A percentile compares a stretch with the other conserved stretches of the same genome.
Evolutionary conservation across 2,113 vertebrate genomes (phyloP).

Genomic region (Delphinus delphis): DNA sequence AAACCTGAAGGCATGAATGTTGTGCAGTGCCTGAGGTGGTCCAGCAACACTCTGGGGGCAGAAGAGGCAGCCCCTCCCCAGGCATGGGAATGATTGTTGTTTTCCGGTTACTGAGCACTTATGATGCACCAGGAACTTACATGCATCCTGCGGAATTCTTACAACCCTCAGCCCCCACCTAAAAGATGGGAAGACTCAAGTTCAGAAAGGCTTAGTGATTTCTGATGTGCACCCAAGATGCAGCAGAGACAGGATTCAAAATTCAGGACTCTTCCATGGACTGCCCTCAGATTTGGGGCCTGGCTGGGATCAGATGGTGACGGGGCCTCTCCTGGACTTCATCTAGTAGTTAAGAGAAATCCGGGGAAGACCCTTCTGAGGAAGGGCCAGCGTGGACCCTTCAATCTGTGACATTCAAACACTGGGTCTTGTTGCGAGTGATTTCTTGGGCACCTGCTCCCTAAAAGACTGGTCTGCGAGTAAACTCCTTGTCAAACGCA

Average conservation of each 20-base stretch:
- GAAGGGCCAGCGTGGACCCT: accelerated
- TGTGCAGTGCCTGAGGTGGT: neutral
- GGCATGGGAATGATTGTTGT: neutral
- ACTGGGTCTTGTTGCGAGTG: neutral
- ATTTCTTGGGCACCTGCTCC: neutral
- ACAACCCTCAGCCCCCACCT: neutral
- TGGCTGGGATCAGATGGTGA: neutral
- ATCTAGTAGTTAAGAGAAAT: neutral
- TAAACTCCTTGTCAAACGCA: neutral
- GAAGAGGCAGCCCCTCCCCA: neutral
- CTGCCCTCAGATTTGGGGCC: neutral
- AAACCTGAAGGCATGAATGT: neutral
- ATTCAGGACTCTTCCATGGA: neutral
- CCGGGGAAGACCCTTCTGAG: neutral
- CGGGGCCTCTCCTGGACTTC: neutral
- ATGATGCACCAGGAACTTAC: accelerated
- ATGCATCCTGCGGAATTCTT: neutral
- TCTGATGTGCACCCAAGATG: neutral
- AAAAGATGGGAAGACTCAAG: neutral
- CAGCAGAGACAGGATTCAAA: neutral
- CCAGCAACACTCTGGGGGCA: neutral
- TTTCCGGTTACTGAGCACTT: neutral
- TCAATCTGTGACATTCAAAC: neutral
- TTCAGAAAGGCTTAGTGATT: neutral
- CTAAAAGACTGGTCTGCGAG: neutral